These are phyloP conservation scores for Eristalis arbustorum DNA, from an alignment of 2,888 invertebrate species.

Conservation along the genomic window DNA sequence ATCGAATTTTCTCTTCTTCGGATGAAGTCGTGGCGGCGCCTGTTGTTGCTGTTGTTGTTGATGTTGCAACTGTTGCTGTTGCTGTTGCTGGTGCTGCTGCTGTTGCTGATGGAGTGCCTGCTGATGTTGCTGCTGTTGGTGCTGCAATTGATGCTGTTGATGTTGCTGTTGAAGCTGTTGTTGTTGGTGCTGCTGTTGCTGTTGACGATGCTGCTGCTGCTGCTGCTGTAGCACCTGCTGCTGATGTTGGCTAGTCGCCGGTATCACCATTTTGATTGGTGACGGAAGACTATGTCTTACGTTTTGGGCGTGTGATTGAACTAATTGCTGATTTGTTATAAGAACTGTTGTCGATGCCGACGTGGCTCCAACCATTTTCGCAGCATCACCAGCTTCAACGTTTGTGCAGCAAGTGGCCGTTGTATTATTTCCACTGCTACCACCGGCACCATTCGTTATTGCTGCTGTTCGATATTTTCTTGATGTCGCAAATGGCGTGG, in stretches of 20 bases:
- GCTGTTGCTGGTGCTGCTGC: constrained; percentile 82
- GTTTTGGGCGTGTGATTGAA: constrained; percentile 80
- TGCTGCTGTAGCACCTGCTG: constrained; percentile 79
- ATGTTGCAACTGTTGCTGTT: constrained; percentile 58
- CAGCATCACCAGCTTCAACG: constrained; percentile 74
- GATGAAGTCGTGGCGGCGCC: constrained; percentile 85
- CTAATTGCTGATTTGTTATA: constrained; percentile 72
- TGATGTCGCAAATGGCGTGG: constrained; percentile 75
- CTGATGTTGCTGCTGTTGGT: constrained; percentile 74
- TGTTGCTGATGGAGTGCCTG: constrained; percentile 76
- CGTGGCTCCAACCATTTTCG: constrained; percentile 75
- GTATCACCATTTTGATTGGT: constrained; percentile 77
- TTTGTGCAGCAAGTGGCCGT: constrained; percentile 50
- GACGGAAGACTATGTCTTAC: constrained; percentile 78
- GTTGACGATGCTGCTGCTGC: constrained; percentile 72
- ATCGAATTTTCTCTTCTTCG: constrained; percentile 89
- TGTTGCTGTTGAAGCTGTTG: constrained; percentile 81
- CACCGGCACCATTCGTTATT: constrained; percentile 59
- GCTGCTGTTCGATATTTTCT: constrained; percentile 45
- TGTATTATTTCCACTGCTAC: constrained; percentile 48
- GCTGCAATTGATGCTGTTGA: constrained; percentile 80
- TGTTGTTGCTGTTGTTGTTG: constrained; percentile 67
- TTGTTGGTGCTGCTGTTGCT: constrained; percentile 73
- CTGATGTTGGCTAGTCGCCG: constrained; percentile 78
- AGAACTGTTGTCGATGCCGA: constrained; percentile 73